Evolutionary conservation across 2,113 vertebrate species (phyloP), one percentile per base, ranked within the genome.

Genomic region (Anolis carolinensis): DNA sequence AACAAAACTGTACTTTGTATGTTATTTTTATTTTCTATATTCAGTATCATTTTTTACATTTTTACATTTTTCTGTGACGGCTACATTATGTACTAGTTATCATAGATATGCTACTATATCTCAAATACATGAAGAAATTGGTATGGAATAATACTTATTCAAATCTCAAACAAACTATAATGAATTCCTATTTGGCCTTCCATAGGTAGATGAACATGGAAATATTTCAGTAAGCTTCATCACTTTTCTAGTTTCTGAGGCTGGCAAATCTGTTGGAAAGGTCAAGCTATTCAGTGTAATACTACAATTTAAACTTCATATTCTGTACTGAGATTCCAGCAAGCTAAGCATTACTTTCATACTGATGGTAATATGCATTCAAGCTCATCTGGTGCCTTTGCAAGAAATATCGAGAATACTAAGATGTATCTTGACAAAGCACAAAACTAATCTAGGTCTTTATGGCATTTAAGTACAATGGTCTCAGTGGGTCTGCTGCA

Each of bases 371-470:
- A 94, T 92, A 87, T 44, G 91, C 74, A 90, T 79, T 90, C 88
- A 92, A 87, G 76, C 80, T 93, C 84, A 89, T 87, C 90, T 95
- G 94, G 81, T 92, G 87, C 79, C 86, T 90, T 89, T 81, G 62
- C 89, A 94, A 93, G 67, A 48, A 93, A 84, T 0, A 93, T 76
- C 90, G 70, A 0, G 0, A 92, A 74, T 87, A 83, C 82, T 81
- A 91, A 95, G 82, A 93, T 90, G 79, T 86, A 90, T 82, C 75
- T 91, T 84, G 88, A 96, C 84, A 96, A 94, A 90, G 76, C 83
- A 86, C 77, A 93, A 95, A 94, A 63, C 87, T 91, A 94, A 95
- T 94, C 88, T 89, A 89, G 87, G 89, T 93, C 92, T 96, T 95
- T 89, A 90, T 10, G n/a, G 83, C 59, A 88, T 92, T 95, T 95